Conservation (phyloP, 1,140 invertebrate genomes). For the Cyphomyrmex costatus region DNA sequence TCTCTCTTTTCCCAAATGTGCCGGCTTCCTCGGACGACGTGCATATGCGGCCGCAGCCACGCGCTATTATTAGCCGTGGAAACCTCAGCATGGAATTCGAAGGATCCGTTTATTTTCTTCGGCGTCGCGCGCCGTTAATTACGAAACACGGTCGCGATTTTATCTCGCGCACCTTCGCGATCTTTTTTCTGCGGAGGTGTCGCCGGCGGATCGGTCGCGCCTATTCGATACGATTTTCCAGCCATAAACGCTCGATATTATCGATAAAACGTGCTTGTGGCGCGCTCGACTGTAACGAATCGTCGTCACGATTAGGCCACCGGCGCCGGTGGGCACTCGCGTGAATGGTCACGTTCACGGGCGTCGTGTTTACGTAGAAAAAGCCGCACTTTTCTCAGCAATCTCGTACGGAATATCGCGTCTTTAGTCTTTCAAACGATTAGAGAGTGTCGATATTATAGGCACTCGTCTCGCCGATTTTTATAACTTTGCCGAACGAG, state of each 20-base stretch:
- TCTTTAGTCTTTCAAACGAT: slow-evolving; percentile 44
- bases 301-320: slow-evolving; percentile 57
- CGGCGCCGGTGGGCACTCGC: slow-evolving; percentile 41
- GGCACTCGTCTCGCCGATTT: not conserved
- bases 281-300: slow-evolving; percentile 62
- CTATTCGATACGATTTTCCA: slow-evolving; percentile 51
- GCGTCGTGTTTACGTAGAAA: slow-evolving; percentile 5
- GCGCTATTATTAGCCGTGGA: slow-evolving; percentile 70
- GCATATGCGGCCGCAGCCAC: slow-evolving; percentile 23
- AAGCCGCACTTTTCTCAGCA: slow-evolving; percentile 14
- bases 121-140: slow-evolving; percentile 33
- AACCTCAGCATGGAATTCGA: slow-evolving; percentile 71
- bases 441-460: slow-evolving; percentile 7
- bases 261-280: slow-evolving; percentile 60
- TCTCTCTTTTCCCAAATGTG: slow-evolving; percentile 65
- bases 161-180: slow-evolving; percentile 8
- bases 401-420: slow-evolving; percentile 24
- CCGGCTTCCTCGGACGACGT: slow-evolving; percentile 28
- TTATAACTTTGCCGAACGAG: not conserved
- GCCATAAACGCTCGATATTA: slow-evolving; percentile 57
- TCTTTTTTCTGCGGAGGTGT: slow-evolving; percentile 11
- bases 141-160: slow-evolving; percentile 37
- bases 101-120: slow-evolving; percentile 61
- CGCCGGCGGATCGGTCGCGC: slow-evolving; percentile 30
- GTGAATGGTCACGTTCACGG: slow-evolving; percentile 18